These are phyloP conservation scores for Drosophila hawaiiensis DNA, from an alignment of 2,888 invertebrate species.

Conservation along the genomic window DNA sequence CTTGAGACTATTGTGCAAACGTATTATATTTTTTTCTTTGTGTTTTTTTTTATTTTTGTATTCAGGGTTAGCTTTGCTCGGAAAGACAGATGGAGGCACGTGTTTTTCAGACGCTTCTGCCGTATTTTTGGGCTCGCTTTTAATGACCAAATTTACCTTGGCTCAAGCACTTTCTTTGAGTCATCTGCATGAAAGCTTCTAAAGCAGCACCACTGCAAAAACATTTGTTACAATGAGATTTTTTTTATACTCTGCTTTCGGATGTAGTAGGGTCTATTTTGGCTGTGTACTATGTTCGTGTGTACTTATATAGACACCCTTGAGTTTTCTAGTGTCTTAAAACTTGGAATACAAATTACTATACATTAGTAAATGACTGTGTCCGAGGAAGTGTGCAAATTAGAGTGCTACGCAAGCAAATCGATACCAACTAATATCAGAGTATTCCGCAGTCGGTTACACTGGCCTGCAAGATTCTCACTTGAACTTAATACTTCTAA, in stretches of 20 bases:
- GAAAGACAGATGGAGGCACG: constrained; percentile 24
- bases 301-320: not conserved
- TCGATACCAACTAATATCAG: not conserved
- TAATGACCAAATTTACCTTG: constrained; percentile 55
- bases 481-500: not conserved
- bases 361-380: too few relatives aligned
- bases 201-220: constrained; percentile 11
- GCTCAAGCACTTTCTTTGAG: constrained; percentile 24
- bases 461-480: not conserved
- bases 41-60: constrained; percentile 13
- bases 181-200: constrained; percentile 10
- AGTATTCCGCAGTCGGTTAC: not conserved
- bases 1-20: constrained; percentile 27
- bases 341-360: not conserved
- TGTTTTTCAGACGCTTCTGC: constrained; percentile 24
- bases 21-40: constrained; percentile 14
- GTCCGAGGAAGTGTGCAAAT: not conserved
- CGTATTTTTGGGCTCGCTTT: constrained; percentile 20
- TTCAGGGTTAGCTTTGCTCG: constrained; percentile 22
- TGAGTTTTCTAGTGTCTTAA: not conserved
- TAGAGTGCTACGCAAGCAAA: not conserved
- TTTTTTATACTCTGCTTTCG: not conserved
- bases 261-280: not conserved
- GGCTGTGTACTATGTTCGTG: too few relatives aligned
- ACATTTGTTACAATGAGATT: not conserved